Evolutionary conservation across 1,140 invertebrate genomes (phyloP), one percentile per base, ranked within the genome.

Genomic region (Ericerus pela): DNA sequence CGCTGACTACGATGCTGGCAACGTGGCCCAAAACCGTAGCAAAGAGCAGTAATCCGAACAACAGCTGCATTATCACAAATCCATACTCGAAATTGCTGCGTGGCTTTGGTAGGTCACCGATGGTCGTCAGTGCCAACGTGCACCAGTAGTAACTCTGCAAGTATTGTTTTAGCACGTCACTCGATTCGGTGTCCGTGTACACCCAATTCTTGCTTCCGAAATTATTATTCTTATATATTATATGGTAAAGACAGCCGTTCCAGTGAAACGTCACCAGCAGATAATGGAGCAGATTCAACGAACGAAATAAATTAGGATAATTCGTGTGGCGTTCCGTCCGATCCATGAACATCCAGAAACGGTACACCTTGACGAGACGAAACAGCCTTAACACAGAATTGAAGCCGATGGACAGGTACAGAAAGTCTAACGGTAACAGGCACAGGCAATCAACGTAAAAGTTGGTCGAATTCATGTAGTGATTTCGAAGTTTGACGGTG

Each of bases 381-480:
- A 96, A 96, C 71, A 88, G 90, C 64, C 95, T 79, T 60, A 98
- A 75, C 64, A 97, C 92, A 67, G 93, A 96, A 73, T 96, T 96
- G 77, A 94, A 97, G 62, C 90, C 92, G 70, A 97, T 91, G 67
- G 93, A 96, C 64, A 98, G 76, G 73, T 98, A 98, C 63, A 98
- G 82, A 76, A 96, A 95, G 76, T 98, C 95, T 67, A 98, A 77
- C 59, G 95, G 95, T 66, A 98, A 74, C 66, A 97, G 79, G 77
- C 93, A 97, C 68, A 98, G 77, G 73, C 90, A 95, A 77, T 98
- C 95, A 70, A 97, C 91, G 77, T 99, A 97, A 76, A 98, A 98
- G 43, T 86, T 91, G 53, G 93, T 97, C 61, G 91, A 94, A 76
- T 97, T 97, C 84, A 96, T 95, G 72, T 99, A 98, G 71, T 97